phyloP scores from a whole-genome alignment of 1,140 invertebrate genomes.

The Trissolcus basalis region DNA sequence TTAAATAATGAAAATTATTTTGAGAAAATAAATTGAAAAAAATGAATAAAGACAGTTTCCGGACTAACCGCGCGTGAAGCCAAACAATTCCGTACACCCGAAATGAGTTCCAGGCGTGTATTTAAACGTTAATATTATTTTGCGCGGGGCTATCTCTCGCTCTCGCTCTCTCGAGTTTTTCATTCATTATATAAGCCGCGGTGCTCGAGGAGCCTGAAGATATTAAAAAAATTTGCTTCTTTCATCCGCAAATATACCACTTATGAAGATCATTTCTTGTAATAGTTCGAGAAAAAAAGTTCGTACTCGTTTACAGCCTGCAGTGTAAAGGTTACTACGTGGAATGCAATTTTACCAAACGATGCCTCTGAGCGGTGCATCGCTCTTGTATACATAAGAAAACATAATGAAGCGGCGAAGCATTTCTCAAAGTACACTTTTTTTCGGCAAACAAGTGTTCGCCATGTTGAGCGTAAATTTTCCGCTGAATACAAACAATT shows the following conservation, averaged over 20 bases:
- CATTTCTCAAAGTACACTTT: constrained; percentile 28
- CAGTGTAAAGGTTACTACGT: constrained; percentile 42
- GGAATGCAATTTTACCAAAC: constrained; percentile 53
- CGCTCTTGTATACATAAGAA: constrained; percentile 43
- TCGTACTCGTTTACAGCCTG: constrained; percentile 25
- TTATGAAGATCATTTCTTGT: constrained; percentile 50
- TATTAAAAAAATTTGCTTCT: constrained; percentile 35
- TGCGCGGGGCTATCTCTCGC: no score
- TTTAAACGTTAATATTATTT: no score
- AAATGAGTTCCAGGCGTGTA: no score
- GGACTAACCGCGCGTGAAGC: no score
- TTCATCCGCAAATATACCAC: constrained; percentile 45
- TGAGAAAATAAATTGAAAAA: no score
- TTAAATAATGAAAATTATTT: no score
- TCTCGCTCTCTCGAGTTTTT: no score
- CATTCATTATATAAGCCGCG: no score
- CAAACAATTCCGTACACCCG: no score
- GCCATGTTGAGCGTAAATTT: constrained; percentile 14
- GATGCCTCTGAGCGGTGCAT: constrained; percentile 44
- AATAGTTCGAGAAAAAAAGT: constrained; percentile 43
- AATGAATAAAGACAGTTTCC: no score
- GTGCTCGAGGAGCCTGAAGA: no score
- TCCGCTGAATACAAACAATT: background rate
- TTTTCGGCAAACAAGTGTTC: background rate
- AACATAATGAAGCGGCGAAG: constrained; percentile 41